Conservation (phyloP, 1,140 invertebrate species). For the Drosophila parvula region DNA sequence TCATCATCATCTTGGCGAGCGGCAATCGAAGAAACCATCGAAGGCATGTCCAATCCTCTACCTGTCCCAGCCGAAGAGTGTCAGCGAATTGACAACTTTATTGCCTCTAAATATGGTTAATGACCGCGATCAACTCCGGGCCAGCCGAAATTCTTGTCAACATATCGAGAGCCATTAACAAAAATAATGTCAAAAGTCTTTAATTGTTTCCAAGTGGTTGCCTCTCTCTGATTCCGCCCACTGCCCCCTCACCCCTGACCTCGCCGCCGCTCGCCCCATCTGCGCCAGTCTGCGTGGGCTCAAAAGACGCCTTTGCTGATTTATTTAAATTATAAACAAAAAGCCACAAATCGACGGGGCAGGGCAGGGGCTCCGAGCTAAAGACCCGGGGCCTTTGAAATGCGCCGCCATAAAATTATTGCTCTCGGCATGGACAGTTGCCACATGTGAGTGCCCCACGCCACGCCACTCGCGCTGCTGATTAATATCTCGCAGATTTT, state of each 20-base stretch:
- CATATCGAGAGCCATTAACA: slow-evolving; percentile 60
- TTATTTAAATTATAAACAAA: slow-evolving; percentile 64
- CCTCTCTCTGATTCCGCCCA: slow-evolving; percentile 25
- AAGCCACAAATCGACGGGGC: slow-evolving; percentile 31
- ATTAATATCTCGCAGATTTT: slow-evolving; percentile 78
- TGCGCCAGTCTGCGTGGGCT: slow-evolving; percentile 65
- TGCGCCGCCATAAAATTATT: slow-evolving; percentile 70
- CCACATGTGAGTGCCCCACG: slow-evolving; percentile 64
- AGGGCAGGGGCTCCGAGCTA: not conserved
- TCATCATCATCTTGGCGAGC: slow-evolving; percentile 16
- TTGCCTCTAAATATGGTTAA: slow-evolving; percentile 79
- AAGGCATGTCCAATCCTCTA: slow-evolving; percentile 51
- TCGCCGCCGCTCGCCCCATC: not conserved
- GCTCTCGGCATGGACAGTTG: slow-evolving; percentile 68
- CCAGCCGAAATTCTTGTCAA: slow-evolving; percentile 49
- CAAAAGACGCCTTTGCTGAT: slow-evolving; percentile 56
- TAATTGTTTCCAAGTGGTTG: slow-evolving; percentile 72
- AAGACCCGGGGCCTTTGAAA: slow-evolving; percentile 58
- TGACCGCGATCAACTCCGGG: slow-evolving; percentile 47
- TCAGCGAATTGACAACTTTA: slow-evolving; percentile 73
- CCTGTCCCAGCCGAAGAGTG: slow-evolving; percentile 37
- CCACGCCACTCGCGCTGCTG: slow-evolving; percentile 29
- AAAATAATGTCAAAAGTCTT: slow-evolving; percentile 75
- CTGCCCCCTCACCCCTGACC: slow-evolving; percentile 14
- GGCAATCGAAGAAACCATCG: slow-evolving; percentile 50